Evolutionary conservation across 35 echinoderm and acorn worm species (phyloP), one percentile per base, ranked within the genome.

Genomic region (Apostichopus japonicus): DNA sequence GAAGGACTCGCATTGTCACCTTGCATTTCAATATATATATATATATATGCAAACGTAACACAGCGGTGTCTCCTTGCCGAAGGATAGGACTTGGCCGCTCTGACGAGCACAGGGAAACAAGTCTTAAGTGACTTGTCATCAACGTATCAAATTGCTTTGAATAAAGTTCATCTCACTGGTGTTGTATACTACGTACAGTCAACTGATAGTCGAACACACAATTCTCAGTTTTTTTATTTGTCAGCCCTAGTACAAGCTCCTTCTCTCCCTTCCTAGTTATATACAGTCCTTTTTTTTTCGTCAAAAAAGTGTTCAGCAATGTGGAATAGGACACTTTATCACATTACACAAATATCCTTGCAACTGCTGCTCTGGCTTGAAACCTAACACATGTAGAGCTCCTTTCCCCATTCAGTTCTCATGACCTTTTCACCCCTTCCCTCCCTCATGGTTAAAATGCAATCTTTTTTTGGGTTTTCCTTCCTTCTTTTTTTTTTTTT

Each of bases 401-500:
- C 83, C 59, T 87, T 87, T 56, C 83, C 83, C 83, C 53, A 55
- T 87, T 87, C 55, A 65, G 54, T 87, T 88, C 62, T 54, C 62
- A 88, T 88, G 86, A 88, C 86, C 86, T 88, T 88, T 72, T 88
- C 24, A 27, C 86, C 79, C 86, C 56, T 88, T 88, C 55, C 57
- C 59, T 88, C 86, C 86, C 86, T 88, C 53, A 53, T 83, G 27
- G 52, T 83, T 54, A 10, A 55, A 83, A 21, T 83, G 51, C 6
- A 8, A n/a, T 56, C 53, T 83, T 53, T 83, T 83, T 83, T 83
- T 0, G 15, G 51, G 53, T 51, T 80, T 67, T 9, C 11, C 11
- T 67, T 3, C 63, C 63, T 67, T 75, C 1, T 75, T 61, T 61
- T 59, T 58, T 59, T 61, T 61, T 61, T 61, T 61, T n/a, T n/a